Percentiles rank a stretch among this genome's conserved stretches.
Evolutionary conservation across 2,888 invertebrate genomes (phyloP).

Genomic region (Neoitamus cyanurus): DNA sequence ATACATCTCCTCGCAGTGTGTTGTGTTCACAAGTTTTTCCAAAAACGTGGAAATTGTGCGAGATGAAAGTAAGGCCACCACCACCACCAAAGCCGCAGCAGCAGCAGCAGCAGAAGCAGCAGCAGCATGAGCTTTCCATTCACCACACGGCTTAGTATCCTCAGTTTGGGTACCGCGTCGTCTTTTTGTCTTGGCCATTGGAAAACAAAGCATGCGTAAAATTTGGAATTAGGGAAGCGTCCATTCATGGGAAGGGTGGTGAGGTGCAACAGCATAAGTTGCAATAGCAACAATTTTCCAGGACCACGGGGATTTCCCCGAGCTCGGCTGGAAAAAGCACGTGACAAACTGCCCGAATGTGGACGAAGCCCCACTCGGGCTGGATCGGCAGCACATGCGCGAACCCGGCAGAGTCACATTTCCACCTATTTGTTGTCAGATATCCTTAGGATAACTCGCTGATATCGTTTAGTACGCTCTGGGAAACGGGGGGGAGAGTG

Average conservation of each 20-base stretch:
- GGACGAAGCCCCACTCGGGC: background rate
- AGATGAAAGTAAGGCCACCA: conserved; percentile 23
- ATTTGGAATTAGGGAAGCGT: conserved; percentile 33
- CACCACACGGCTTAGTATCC: background rate
- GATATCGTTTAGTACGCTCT: background rate
- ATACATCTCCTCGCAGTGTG: conserved; percentile 12
- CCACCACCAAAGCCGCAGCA: background rate
- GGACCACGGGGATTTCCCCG: conserved; percentile 35
- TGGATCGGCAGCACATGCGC: background rate
- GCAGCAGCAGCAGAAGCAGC: background rate
- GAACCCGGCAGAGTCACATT: background rate
- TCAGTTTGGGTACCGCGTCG: background rate
- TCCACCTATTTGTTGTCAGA: background rate
- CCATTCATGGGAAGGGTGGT: conserved; percentile 26
- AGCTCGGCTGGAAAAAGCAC: conserved; percentile 32
- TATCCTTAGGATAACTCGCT: background rate
- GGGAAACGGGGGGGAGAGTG: background rate
- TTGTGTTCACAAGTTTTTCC: conserved; percentile 9
- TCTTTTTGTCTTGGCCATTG: conserved; percentile 43
- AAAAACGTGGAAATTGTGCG: conserved; percentile 36
- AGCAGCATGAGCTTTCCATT: conserved; percentile 25
- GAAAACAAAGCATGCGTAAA: conserved; percentile 50
- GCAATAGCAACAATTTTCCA: conserved; percentile 40
- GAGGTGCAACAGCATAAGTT: conserved; percentile 38
- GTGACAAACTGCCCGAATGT: background rate